These are phyloP conservation scores for Venturia canescens DNA, from an alignment of 1,140 invertebrate genomes.

Conservation along the genomic window DNA sequence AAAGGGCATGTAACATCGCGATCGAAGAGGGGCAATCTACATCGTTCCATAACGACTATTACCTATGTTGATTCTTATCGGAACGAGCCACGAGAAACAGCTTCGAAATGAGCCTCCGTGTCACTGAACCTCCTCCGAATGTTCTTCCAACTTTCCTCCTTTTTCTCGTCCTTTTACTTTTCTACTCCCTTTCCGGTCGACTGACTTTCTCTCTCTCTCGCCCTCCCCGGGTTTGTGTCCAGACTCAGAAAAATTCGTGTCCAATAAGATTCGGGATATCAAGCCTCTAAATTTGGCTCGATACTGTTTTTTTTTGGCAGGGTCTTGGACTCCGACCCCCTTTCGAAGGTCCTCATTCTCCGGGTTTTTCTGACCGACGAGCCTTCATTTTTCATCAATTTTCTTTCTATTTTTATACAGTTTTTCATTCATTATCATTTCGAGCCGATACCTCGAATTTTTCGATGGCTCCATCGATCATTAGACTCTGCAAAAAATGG, in stretches of 20 bases:
- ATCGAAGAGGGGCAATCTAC: background rate
- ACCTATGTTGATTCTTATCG: background rate
- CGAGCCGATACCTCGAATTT: no score
- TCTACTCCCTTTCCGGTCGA: no score
- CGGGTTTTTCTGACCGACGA: background rate
- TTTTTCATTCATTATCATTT: no score
- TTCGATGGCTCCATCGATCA: no score
- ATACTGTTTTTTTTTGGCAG: background rate
- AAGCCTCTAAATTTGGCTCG: background rate
- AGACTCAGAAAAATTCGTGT: background rate
- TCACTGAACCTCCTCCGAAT: background rate
- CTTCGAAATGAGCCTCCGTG: background rate
- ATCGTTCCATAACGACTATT: conserved; percentile 12
- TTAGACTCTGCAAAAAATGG: no score
- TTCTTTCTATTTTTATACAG: background rate
- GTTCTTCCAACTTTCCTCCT: no score
- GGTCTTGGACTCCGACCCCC: background rate
- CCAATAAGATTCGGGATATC: background rate
- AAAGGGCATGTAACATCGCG: background rate
- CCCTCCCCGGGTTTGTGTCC: no score
- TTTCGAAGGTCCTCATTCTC: background rate
- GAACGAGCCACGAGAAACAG: background rate
- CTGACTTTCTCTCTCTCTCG: background rate
- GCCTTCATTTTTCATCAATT: background rate
- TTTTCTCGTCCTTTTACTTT: no score